These are phyloP conservation scores for Lymantria dispar DNA, from an alignment of 2,888 invertebrate genomes.

Conservation along the genomic window DNA sequence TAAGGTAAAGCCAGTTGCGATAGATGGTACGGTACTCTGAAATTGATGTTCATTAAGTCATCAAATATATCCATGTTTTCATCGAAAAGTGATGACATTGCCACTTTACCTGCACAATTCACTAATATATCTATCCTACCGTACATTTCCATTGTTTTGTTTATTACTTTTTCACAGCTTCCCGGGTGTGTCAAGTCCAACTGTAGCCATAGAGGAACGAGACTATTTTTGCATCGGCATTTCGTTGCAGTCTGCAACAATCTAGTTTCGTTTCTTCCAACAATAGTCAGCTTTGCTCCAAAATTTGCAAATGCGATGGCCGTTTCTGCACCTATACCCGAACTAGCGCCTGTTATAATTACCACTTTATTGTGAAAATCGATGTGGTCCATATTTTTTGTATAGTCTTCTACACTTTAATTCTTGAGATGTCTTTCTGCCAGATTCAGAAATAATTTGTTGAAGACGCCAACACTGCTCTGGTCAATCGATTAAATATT, in stretches of 20 bases:
- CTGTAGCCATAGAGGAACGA: conserved; percentile 34
- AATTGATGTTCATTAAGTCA: conserved; percentile 48
- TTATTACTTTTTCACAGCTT: conserved; percentile 43
- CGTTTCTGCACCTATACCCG: conserved; percentile 52
- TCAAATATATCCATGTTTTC: conserved; percentile 45
- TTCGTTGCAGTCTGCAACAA: conserved; percentile 38
- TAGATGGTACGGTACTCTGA: conserved; percentile 48
- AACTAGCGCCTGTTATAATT: conserved; percentile 56
- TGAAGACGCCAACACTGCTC: not conserved
- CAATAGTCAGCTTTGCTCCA: conserved; percentile 43
- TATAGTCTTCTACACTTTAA: not conserved
- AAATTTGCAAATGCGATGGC: conserved; percentile 41
- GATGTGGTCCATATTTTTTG: conserved; percentile 36
- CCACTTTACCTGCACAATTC: conserved; percentile 47
- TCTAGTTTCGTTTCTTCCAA: conserved; percentile 45
- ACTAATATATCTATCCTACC: conserved; percentile 48
- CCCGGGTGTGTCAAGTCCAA: conserved; percentile 41
- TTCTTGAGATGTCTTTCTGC: not conserved
- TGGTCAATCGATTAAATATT: not conserved
- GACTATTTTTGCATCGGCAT: conserved; percentile 30
- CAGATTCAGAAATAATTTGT: not conserved
- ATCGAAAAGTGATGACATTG: conserved; percentile 42
- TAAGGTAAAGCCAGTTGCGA: conserved; percentile 48
- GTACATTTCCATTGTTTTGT: conserved; percentile 44
- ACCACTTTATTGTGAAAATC: conserved; percentile 49